phyloP scores from a whole-genome alignment of 2,113 vertebrate genomes.

The Syngnathus typhle region DNA sequence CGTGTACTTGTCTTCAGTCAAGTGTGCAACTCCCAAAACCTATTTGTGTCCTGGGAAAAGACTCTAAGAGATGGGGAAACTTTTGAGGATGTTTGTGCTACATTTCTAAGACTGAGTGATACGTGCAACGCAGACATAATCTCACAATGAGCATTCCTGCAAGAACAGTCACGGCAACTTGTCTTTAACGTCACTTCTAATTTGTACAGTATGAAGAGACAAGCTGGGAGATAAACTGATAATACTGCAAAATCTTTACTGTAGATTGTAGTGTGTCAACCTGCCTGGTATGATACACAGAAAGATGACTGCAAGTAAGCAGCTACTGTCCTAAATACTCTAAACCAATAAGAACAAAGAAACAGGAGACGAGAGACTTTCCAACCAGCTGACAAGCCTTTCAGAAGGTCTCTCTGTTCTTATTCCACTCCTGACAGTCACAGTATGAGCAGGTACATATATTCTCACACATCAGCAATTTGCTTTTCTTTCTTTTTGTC shows the following conservation, averaged over 20 bases:
- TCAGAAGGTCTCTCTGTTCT: slow-evolving; percentile 12
- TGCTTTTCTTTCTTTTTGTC: slow-evolving; percentile 7
- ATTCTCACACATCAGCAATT: slow-evolving; percentile 8
- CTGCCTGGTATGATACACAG: background rate
- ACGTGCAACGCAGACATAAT: slow-evolving; percentile 32
- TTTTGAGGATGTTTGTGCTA: slow-evolving; percentile 23
- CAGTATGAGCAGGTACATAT: slow-evolving; percentile 19
- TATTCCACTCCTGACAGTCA: slow-evolving; percentile 20
- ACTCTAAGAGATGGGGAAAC: slow-evolving; percentile 14
- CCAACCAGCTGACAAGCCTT: slow-evolving; percentile 18
- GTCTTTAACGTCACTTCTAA: slow-evolving; percentile 51
- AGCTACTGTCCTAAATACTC: background rate
- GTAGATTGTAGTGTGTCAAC: background rate
- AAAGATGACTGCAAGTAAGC: background rate
- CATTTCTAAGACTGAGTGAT: slow-evolving; percentile 55
- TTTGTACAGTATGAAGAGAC: slow-evolving; percentile 49
- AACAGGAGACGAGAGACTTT: background rate
- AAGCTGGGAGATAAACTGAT: slow-evolving; percentile 48
- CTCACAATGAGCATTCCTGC: slow-evolving; percentile 29
- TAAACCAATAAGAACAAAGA: slow-evolving; percentile 7
- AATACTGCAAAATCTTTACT: background rate
- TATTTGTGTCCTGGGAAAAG: slow-evolving; percentile 30
- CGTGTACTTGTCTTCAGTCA: slow-evolving; percentile 26
- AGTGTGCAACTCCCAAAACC: slow-evolving; percentile 7
- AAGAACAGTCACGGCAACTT: slow-evolving; percentile 44